phyloP scores from a whole-genome alignment of 2,888 invertebrate species.

The Gastracanthus pulcherrimus region DNA sequence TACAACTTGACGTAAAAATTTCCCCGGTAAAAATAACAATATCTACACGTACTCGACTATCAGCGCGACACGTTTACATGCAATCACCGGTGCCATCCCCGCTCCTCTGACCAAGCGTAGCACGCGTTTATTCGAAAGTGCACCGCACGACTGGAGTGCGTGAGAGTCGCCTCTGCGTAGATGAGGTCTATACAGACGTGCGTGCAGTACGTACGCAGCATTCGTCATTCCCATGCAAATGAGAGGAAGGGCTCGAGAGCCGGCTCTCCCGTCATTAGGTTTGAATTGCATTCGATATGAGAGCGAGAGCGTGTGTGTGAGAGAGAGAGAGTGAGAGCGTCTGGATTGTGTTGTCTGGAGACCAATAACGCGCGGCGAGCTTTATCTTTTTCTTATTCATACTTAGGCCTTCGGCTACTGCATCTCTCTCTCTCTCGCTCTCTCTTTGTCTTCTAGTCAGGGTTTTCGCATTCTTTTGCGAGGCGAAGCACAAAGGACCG shows the following conservation, averaged over 20 bases:
- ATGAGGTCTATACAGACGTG: too few species aligned
- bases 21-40: background rate
- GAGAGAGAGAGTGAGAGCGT: background rate
- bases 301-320: background rate
- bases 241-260: conserved; percentile 52
- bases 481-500: background rate
- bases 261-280: conserved; percentile 58
- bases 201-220: conserved; percentile 55
- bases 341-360: background rate
- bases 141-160: background rate
- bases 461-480: background rate
- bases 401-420: background rate
- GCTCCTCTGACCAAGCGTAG: background rate
- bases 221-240: conserved; percentile 65
- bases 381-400: background rate
- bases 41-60: background rate
- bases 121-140: conserved; percentile 5
- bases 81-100: conserved; percentile 27
- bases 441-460: background rate
- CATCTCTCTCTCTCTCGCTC: background rate
- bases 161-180: conserved; percentile 17
- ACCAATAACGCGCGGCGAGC: background rate
- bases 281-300: conserved; percentile 62
- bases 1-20: too few species aligned
- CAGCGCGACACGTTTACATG: background rate